Evolutionary conservation across 1,140 invertebrate genomes (phyloP), one percentile per base, ranked within the genome.

Genomic region (Diplogasteroides magnus): DNA sequence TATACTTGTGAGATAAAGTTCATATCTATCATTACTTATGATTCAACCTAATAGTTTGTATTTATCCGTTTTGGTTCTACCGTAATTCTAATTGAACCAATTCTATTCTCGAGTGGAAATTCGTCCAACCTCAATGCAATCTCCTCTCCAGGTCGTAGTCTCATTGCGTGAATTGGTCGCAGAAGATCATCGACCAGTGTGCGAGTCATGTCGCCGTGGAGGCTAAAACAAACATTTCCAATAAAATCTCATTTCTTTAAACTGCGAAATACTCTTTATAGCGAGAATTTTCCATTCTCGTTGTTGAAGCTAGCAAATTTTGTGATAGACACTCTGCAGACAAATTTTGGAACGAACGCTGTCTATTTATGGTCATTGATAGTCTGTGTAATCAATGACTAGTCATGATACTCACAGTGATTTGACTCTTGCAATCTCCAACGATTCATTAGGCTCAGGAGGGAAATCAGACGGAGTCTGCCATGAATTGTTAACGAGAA

Each of bases 401-500:
- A 61, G n/a, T n/a, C 19, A 14, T 67, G n/a, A 58, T 56, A n/a
- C 76, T 76, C 58, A 77, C 76, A 68, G 19, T 23, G 65, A 48
- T 19, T 73, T 60, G n/a, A 74, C 73, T 23, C 58, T 68, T 29
- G 68, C 70, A n/a, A 66, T 32, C 27, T 74, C 60, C 23, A 56
- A 28, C 15, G 67, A 27, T 23, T 77, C 66, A 29, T 65, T n/a
- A n/a, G 63, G 48, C 31, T 32, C 28, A 15, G 57, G 32, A 2
- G 74, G 77, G 25, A 37, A 31, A 26, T 58, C 58, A 28, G 27
- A 31, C 19, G 75, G 69, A 55, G 67, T 26, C n/a, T 79, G 37
- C n/a, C 65, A 69, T 6, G 66, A 71, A 32, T 78, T 78, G 59
- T 77, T 77, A 1, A 74, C 74, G 19, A 77, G 48, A 26, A 77